Evolutionary conservation across 1,140 invertebrate genomes (phyloP), one percentile per base, ranked within the genome.

Genomic region (Bombus breviceps): DNA sequence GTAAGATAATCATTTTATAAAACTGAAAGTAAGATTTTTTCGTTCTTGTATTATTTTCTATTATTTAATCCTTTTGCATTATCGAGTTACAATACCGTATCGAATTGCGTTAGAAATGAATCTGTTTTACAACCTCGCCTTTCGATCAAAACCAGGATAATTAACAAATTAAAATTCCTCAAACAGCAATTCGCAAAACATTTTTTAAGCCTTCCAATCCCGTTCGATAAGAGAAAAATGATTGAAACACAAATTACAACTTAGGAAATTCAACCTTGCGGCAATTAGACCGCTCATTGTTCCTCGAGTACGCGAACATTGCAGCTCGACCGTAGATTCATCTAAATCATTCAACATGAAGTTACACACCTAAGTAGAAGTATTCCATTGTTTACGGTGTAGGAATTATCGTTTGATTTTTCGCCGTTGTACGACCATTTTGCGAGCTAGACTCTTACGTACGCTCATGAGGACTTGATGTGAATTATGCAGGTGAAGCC

Each of bases 401-500:
- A 64, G 41, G 10, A 79, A 62, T 34, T 12, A 59, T 71, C 39
- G 28, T 13, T 43, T 66, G 34, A 39, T 79, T 79, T 66, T 66
- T 79, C 76, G n/a, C 37, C 34, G 47, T n/a, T 66, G 43, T n/a
- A 39, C 37, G 5, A 62, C 28, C 39, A 72, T 73, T 74, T 85
- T 53, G 57, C 72, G 2, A 71, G 34, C 28, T 73, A 80, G 39
- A 37, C 57, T 53, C 28, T 66, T 74, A 64, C 59, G 39, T 78
- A 69, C n/a, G 39, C 37, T 25, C 41, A n/a, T 81, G 74, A 81
- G 62, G 71, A 74, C 76, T 84, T 41, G 82, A 87, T 81, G 83
- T 74, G 64, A 88, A 91, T 73, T 83, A 84, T 89, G 86, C 86
- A 83, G 84, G 87, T 88, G 85, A 91, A 88, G 84, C 66, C 62